A percentile compares a stretch with the other conserved stretches of the same genome.
phyloP scores from a whole-genome alignment of 2,888 invertebrate species.

The Opisthograptis luteolata region DNA sequence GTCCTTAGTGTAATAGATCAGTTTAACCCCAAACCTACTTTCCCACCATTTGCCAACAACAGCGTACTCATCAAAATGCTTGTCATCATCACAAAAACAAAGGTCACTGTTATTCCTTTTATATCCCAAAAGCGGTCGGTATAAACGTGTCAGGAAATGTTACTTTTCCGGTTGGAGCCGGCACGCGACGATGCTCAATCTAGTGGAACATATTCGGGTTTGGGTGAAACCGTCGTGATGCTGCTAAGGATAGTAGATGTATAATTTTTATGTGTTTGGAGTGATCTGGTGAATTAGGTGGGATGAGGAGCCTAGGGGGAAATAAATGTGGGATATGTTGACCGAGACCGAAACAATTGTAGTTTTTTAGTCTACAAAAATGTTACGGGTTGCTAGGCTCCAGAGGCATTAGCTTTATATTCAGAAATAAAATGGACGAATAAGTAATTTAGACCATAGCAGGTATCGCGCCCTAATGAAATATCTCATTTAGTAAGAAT shows the following conservation, averaged over 20 bases:
- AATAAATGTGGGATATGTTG: not conserved
- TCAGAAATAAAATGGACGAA: too few relatives aligned
- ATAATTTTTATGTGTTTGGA: slow-evolving; percentile 27
- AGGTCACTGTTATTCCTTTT: slow-evolving; percentile 27
- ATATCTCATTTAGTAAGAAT: too few relatives aligned
- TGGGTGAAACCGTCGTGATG: slow-evolving; percentile 12
- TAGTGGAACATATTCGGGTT: slow-evolving; percentile 36
- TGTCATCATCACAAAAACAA: slow-evolving; percentile 33
- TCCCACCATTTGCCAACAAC: slow-evolving; percentile 7
- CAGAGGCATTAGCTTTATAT: too few relatives aligned
- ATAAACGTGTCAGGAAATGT: slow-evolving; percentile 46
- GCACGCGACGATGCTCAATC: slow-evolving; percentile 42
- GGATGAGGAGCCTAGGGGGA: slow-evolving; percentile 1
- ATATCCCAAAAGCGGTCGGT: slow-evolving; percentile 31
- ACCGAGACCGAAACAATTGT: not conserved
- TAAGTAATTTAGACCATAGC: too few relatives aligned
- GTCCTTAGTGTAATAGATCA: not conserved
- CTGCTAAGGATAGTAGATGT: slow-evolving; percentile 21
- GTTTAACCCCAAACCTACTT: not conserved
- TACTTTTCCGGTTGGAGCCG: slow-evolving; percentile 45
- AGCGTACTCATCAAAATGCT: slow-evolving; percentile 20
- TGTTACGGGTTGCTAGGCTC: too few relatives aligned
- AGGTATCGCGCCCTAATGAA: too few relatives aligned
- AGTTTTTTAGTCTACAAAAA: not conserved
- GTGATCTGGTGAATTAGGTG: slow-evolving; percentile 22